Base-by-base conservation (phyloP, 2,797 vertebrate genomes). In the Clarias pachynema region DNA sequence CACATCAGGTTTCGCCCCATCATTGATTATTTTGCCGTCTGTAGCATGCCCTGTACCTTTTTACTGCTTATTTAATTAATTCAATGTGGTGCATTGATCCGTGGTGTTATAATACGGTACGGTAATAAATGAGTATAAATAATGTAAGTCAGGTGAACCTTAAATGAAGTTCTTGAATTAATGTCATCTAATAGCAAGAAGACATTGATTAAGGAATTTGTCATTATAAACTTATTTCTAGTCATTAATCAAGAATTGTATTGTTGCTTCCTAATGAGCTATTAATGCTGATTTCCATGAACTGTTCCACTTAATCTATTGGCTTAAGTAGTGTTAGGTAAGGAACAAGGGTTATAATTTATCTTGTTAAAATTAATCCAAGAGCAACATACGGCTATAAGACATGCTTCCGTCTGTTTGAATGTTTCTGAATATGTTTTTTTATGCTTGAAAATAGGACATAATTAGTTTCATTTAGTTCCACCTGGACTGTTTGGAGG, bases 401-500 rank as follows among this genome's bases (percentile, higher is more conserved):
- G 22, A 20, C 79, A 66, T 49, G 73, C 53, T 40, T 57, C 57
- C 14, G 1, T 59, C 15, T 26, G 44, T 84, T n/a, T 62, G 53
- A 20, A 79, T 68, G 6, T 49, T 49, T 8, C 24, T 22, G 22
- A 79, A 31, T 70, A 29, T 53, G 49, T 53, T 85, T 34, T 62
- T 4, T 40, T 57, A 62, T 62, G n/a, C 20, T 72, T 72, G 63
- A 79, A 84, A 37, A 79, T 16, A 79, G 59, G 56, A 63, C 14
- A 15, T n/a, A 70, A 80, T 85, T 74, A 81, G 49, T 56, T 56
- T 16, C 4, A 40, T 68, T 53, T 49, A 59, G 80, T 57, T 53
- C 78, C 26, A 49, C 4, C 22, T 5, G 9, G 63, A 77, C 49
- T 49, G 18, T 69, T 82, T 81, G 79, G 31, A 57, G 62, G 49